Base-by-base conservation (phyloP, 1,140 invertebrate species). In the Lanistes nyassanus region DNA sequence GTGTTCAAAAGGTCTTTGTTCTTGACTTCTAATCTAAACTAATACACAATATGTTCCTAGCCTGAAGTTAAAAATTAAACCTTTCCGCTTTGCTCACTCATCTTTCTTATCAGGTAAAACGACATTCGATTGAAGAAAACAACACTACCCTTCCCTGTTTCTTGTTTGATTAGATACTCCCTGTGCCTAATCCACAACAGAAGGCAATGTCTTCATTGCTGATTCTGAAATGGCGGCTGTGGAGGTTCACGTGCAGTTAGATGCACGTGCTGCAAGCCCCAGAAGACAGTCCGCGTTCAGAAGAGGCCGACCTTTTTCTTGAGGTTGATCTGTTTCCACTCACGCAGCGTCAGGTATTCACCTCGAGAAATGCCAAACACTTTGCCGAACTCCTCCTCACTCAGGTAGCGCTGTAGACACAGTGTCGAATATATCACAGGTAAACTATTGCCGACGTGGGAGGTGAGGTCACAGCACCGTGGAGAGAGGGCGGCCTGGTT, bases 241-340 rank as follows among this genome's bases (percentile, higher is more conserved):
- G 21, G 65, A 81, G 11, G 65, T 77, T 42, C 75, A 62, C 47
- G 75, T 76, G 26, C 53, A 71, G n/a, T 53, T 79, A 39, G 13
- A 53, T 53, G 3, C 47, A 42, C n/a, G 13, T 70, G 47, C 13
- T 23, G 34, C 23, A 2, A 34, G 29, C 4, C 34, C 11, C 13
- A n/a, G n/a, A 37, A 37, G 36, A 13, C 39, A 23, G 53, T 60
- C 19, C 26, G 11, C 31, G 21, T 53, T 85, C 81, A 97, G 91
- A 97, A 97, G 76, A 97, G 91, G 73, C 94, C 94, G 53, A 93
- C 93, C 58, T 92, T 89, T 87, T 97, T 97, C 89, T 97, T 97
- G 56, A 97, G 89, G 84, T 95, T 93, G 76, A 94, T 93, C 85
- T 94, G 93, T 86, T 95, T 96, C 96, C 96, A 97, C 77, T 91